Percentiles rank a stretch among this genome's conserved stretches.
Evolutionary conservation across 1,140 invertebrate species (phyloP).

Genomic region (Asbolus verrucosus): DNA sequence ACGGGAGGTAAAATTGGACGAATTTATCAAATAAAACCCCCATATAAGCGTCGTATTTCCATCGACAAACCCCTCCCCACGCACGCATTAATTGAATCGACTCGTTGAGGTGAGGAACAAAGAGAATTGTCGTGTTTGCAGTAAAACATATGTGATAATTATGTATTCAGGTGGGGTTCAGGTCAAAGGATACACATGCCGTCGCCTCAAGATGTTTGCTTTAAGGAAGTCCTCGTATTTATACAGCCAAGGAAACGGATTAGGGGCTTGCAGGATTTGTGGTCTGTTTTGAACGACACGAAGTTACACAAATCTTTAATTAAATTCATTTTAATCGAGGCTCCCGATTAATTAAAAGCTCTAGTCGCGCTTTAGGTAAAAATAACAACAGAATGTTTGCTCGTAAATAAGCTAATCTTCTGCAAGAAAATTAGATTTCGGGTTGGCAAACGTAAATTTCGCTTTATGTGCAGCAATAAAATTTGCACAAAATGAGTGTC

Average conservation of each 20-base stretch:
- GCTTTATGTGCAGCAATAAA: not conserved
- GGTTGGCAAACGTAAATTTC: no score
- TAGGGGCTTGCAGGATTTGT: conserved; percentile 4
- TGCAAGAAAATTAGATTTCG: no score
- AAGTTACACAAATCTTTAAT: conserved; percentile 20
- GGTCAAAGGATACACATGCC: conserved; percentile 33
- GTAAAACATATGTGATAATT: conserved; percentile 35
- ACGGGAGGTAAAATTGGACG: conserved; percentile 23
- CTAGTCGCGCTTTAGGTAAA: no score
- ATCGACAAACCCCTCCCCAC: not conserved
- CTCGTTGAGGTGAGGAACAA: conserved; percentile 1
- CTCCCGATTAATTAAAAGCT: not conserved
- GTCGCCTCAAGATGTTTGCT: conserved; percentile 32
- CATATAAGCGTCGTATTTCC: no score
- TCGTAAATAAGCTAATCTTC: no score
- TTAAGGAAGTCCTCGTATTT: conserved; percentile 36
- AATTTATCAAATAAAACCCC: conserved; percentile 34
- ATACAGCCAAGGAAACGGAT: conserved; percentile 13
- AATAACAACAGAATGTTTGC: no score
- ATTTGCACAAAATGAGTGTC: conserved; percentile 8
- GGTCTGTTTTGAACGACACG: not conserved
- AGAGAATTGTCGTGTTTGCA: conserved; percentile 29
- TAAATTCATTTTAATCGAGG: not conserved
- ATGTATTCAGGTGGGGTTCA: conserved; percentile 35
- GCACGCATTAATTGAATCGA: conserved; percentile 24